Base-by-base conservation (phyloP, 2,888 invertebrate species). In the Pachydiplax longipennis region DNA sequence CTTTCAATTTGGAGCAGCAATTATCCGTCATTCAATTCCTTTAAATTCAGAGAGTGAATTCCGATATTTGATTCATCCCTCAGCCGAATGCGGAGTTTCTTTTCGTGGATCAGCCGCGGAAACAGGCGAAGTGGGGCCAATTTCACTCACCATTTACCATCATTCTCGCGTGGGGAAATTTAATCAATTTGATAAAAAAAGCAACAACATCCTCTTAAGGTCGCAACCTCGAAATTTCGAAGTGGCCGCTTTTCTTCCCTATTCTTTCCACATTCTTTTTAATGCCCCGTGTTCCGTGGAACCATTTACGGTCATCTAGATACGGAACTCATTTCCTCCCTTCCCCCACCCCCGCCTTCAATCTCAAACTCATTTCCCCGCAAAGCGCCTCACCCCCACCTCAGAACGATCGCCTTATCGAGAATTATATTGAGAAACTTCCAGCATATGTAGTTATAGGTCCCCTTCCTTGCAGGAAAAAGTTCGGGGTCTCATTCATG, bases 281-380 rank as follows among this genome's bases (percentile, higher is more conserved):
- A 61, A 87, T 58, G 61, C 40, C 65, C n/a, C 22, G 22, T 31
- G 35, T n/a, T 35, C 58, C 58, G 25, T 18, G 31, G 31, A 35
- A 22, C 40, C 65, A 87, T 65, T 87, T 87, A 87, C 61, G 87
- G 87, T 87, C 87, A 87, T 87, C 87, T 87, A 35, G 87, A 87
- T 87, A 87, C 61, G 87, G 40, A 87, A 87, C 87, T 87, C 65
- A 65, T 65, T 87, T 87, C 87, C 65, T 87, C 87, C 58, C 53
- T 53, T 53, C 58, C 53, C 53, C 22, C 61, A 37, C 87, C 61
- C 58, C 61, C n/a, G 58, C 61, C 87, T 61, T 37, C 61, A 35
- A 53, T n/a, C 83, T 83, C 83, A 22, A 48, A 82, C 48, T 48
- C 48, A 44, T 48, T 48, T 48, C 48, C 82, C 44, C 82, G 25